Evolutionary conservation across 2,888 invertebrate species (phyloP).

Genomic region (Diachrysia chrysitis): DNA sequence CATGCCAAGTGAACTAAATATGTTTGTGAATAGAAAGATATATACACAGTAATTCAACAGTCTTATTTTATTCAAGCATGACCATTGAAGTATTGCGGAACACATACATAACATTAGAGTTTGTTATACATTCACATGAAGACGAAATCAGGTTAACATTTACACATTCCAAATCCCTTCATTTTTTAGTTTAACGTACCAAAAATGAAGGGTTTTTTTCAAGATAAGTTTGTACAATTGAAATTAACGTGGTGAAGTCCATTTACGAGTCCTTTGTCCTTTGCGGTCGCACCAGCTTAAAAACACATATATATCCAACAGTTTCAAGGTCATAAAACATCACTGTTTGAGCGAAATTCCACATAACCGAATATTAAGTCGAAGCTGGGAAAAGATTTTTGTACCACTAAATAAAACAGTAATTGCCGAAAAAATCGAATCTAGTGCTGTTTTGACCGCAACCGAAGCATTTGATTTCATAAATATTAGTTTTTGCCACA

Average conservation of each 20-base stretch:
- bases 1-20: background rate
- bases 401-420: background rate
- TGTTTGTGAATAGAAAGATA: background rate
- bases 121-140: background rate
- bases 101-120: background rate
- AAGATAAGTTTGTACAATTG: conserved; percentile 3
- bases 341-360: conserved; percentile 25
- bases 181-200: conserved; percentile 20
- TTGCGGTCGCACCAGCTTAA: conserved; percentile 24
- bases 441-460: background rate
- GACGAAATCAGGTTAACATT: background rate
- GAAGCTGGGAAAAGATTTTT: conserved; percentile 39
- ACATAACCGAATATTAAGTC: conserved; percentile 11
- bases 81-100: conserved; percentile 1
- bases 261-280: conserved; percentile 35
- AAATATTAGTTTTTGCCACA: background rate
- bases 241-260: conserved; percentile 25
- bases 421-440: background rate
- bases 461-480: background rate
- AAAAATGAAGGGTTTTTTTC: conserved; percentile 21
- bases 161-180: conserved; percentile 8
- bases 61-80: background rate
- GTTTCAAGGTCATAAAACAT: conserved; percentile 23
- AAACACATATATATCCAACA: conserved; percentile 29
- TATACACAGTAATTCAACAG: conserved; percentile 1